phyloP scores from a whole-genome alignment of 2,113 vertebrate genomes.

The Gopherus flavomarginatus region DNA sequence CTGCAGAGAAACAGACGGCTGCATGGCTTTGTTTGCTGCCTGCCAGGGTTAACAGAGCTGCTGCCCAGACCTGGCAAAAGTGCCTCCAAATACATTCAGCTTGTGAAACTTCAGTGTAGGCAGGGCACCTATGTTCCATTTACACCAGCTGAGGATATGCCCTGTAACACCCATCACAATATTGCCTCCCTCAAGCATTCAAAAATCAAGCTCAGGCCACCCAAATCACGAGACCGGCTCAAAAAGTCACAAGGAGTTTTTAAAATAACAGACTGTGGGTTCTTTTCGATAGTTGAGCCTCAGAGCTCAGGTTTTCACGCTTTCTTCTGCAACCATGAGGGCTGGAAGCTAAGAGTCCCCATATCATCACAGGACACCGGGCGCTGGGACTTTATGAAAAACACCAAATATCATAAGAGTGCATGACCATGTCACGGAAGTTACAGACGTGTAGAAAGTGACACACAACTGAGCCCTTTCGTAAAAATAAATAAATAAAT shows the following conservation, averaged over 20 bases:
- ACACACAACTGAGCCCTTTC: neutral
- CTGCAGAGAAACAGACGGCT: neutral
- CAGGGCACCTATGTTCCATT: neutral
- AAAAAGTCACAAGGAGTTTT: constrained; percentile 12
- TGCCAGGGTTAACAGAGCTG: neutral
- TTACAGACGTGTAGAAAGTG: neutral
- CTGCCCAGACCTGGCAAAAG: neutral
- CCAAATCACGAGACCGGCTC: constrained; percentile 60
- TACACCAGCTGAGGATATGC: neutral
- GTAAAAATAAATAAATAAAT: neutral
- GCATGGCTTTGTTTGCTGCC: neutral
- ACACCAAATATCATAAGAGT: neutral
- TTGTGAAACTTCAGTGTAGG: neutral
- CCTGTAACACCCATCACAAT: neutral
- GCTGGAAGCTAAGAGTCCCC: neutral
- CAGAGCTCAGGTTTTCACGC: neutral
- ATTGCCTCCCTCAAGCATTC: neutral
- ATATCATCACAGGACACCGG: neutral
- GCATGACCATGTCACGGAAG: neutral
- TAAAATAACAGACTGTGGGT: neutral
- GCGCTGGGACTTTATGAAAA: neutral
- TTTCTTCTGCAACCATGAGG: neutral
- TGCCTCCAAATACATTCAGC: neutral
- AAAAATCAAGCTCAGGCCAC: constrained; percentile 50
- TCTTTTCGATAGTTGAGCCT: constrained; percentile 60